Evolutionary conservation across 2,113 vertebrate species (phyloP), one percentile per base, ranked within the genome.

Genomic region (Atherinomorus stipes): DNA sequence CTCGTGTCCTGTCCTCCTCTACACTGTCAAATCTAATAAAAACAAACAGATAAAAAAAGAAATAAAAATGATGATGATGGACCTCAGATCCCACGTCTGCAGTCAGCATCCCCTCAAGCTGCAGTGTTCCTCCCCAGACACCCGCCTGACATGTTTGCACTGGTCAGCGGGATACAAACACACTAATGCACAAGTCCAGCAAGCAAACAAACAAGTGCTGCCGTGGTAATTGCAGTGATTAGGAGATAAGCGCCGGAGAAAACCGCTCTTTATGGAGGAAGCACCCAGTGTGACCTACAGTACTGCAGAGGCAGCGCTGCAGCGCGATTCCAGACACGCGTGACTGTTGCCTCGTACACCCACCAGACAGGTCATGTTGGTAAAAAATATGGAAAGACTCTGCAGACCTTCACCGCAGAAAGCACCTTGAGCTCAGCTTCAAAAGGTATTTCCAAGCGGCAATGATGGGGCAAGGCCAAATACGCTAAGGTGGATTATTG

Each of bases 221-320:
- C 61, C 52, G 53, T 71, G 59, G 78, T 92, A 92, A 92, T 90
- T 87, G 91, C 85, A 89, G 87, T 87, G 90, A 92, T 93, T 92
- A 91, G 82, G 79, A 82, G 91, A 90, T 90, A 88, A 92, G 77
- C 56, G 52, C 40, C 7, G 26, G 75, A 70, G 78, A 79, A 78
- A 83, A 74, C 68, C 40, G 68, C 40, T 13, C 34, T 71, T 80
- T 64, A 44, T 69, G 66, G 71, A 73, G 57, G 68, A 77, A 64
- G 70, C 66, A 66, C 67, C 78, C 68, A 0, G 34, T 18, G 63
- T 89, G 90, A 93, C 91, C 91, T 92, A 87, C n/a, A n/a, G n/a
- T n/a, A n/a, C 86, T 68, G 64, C 75, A 78, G 76, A 73, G 26
- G 22, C 64, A 50, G 15, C 18, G 31, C 66, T 25, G 81, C 78